phyloP scores from a whole-genome alignment of 2,113 vertebrate species.

The Triplophysa rosa region DNA sequence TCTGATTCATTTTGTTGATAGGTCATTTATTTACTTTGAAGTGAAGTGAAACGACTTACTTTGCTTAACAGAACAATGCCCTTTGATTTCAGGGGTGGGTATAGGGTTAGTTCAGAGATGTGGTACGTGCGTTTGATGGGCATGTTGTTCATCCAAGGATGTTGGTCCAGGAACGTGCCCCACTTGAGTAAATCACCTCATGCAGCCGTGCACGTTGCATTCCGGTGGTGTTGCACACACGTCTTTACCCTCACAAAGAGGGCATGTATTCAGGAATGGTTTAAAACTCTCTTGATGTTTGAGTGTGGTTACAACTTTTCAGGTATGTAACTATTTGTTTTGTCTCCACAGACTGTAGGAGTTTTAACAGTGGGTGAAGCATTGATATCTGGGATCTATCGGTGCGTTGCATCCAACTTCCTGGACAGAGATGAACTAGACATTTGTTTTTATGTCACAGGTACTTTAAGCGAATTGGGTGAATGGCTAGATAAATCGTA shows the following conservation, averaged over 20 bases:
- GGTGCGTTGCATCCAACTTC: slow-evolving; percentile 86
- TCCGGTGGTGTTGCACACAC: neutral
- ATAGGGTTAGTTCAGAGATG: neutral
- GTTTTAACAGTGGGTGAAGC: slow-evolving; percentile 85
- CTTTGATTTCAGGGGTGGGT: neutral
- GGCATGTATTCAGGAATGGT: neutral
- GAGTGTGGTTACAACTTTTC: neutral
- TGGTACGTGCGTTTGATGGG: neutral
- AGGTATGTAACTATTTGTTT: slow-evolving; percentile 9
- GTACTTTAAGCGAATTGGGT: slow-evolving; percentile 70
- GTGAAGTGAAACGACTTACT: too few relatives aligned
- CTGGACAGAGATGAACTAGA: slow-evolving; percentile 81
- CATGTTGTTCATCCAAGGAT: slow-evolving; percentile 16
- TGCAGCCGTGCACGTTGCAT: slow-evolving; percentile 11
- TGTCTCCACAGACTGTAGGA: slow-evolving; percentile 82
- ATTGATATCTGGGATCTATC: slow-evolving; percentile 86
- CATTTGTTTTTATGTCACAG: slow-evolving; percentile 88
- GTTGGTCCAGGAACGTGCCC: neutral
- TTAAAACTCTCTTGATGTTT: neutral
- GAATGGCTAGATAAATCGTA: neutral
- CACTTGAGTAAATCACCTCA: slow-evolving; percentile 13
- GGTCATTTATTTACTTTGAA: too few relatives aligned
- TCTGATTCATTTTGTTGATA: neutral
- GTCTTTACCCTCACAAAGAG: neutral
- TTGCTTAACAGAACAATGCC: neutral